A percentile compares a stretch with the other conserved stretches of the same genome.
phyloP scores from a whole-genome alignment of 2,113 vertebrate genomes.

The Axis porcinus region DNA sequence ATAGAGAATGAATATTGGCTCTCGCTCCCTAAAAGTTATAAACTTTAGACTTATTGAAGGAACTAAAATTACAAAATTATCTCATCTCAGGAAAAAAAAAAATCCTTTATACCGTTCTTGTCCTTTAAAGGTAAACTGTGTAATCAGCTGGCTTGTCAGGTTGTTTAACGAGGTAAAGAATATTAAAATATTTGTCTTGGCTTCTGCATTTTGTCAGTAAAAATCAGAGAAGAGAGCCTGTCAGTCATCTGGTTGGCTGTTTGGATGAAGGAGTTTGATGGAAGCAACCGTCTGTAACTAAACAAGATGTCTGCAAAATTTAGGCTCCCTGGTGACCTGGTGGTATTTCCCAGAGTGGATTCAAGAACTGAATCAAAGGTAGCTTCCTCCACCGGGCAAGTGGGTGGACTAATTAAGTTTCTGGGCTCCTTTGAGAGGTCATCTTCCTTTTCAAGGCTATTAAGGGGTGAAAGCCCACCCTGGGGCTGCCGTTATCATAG shows the following conservation, averaged over 20 bases:
- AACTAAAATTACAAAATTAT: slow-evolving; percentile 32
- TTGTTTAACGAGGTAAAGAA: slow-evolving; percentile 78
- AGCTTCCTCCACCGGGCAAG: neutral
- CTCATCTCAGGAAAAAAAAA: slow-evolving; percentile 21
- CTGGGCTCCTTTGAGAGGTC: neutral
- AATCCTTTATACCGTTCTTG: slow-evolving; percentile 53
- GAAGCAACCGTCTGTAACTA: slow-evolving; percentile 22
- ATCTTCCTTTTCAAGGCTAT: neutral
- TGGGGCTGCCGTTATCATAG: neutral
- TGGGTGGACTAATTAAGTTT: neutral
- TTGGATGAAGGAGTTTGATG: slow-evolving; percentile 25
- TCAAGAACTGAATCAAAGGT: neutral
- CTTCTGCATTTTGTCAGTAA: slow-evolving; percentile 65
- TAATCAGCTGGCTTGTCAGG: slow-evolving; percentile 77
- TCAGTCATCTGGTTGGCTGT: slow-evolving; percentile 67
- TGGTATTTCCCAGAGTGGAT: neutral
- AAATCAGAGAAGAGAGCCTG: slow-evolving; percentile 62
- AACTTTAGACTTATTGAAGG: slow-evolving; percentile 15
- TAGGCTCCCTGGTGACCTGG: neutral
- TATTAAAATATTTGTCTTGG: slow-evolving; percentile 74
- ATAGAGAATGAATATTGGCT: neutral
- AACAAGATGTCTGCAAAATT: neutral
- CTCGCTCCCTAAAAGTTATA: neutral
- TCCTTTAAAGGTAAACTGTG: slow-evolving; percentile 71
- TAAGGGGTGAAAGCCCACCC: neutral